A percentile compares a stretch with the other conserved stretches of the same genome.
These are phyloP conservation scores for Leptopilina clavipes DNA, from an alignment of 1,140 invertebrate species.

Conservation along the genomic window DNA sequence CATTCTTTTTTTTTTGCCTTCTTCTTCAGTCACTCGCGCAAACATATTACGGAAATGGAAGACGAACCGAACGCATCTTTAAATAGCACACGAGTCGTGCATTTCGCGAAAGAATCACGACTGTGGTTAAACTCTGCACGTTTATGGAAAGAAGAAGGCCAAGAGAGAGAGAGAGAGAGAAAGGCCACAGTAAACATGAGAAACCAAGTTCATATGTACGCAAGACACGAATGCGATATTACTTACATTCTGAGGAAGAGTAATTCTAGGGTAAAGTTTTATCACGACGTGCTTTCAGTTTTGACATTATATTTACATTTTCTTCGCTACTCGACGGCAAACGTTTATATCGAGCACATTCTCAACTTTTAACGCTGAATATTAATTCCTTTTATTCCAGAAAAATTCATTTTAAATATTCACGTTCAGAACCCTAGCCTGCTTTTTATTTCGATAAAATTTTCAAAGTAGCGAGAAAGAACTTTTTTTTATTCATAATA, in stretches of 20 bases:
- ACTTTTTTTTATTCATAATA: too few species aligned
- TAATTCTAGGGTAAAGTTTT: slow-evolving; percentile 34
- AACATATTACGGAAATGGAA: slow-evolving; percentile 34
- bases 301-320: slow-evolving; percentile 30
- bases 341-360: not conserved
- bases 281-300: slow-evolving; percentile 28
- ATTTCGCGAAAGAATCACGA: slow-evolving; percentile 24
- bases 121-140: slow-evolving; percentile 2
- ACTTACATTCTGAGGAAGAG: slow-evolving; percentile 30
- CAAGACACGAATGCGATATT: slow-evolving; percentile 30
- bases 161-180: not conserved
- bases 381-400: slow-evolving; percentile 9
- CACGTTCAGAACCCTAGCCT: too few species aligned
- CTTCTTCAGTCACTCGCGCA: not conserved
- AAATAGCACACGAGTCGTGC: not conserved
- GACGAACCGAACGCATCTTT: slow-evolving; percentile 12
- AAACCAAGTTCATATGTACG: slow-evolving; percentile 20
- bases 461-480: too few species aligned
- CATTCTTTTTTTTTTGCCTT: not conserved
- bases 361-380: slow-evolving; percentile 29
- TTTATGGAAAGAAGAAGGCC: not conserved
- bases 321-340: not conserved
- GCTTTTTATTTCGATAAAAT: too few species aligned
- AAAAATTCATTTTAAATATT: not conserved
- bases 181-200: slow-evolving; percentile 23